Base-by-base conservation (phyloP, 2,888 invertebrate genomes). In the Acleris laterana region DNA sequence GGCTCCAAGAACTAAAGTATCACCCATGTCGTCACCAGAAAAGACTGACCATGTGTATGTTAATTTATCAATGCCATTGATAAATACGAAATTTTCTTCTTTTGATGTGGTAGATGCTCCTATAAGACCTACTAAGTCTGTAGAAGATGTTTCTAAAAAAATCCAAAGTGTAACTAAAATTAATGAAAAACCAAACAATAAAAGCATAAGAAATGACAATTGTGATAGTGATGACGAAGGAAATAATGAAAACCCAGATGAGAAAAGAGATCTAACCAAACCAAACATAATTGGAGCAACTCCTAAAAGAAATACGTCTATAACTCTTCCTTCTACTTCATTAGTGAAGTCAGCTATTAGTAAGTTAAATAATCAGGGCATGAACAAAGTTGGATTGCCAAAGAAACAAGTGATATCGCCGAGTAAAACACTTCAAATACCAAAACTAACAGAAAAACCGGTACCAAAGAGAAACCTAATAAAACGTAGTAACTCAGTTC, bases 11-110 rank as follows among this genome's bases (percentile, higher is more conserved):
- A 93, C 86, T 3, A 93, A 91, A 73, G 71, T 89, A 66, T 87
- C 89, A 1, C 90, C 91, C 13, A 70, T 82, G 13, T 71, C 74
- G 16, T 83, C 90, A 2, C 89, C 90, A 53, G 78, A 88, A 0
- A 93, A 93, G 59, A 85, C 85, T 60, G 93, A 94, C 69, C 94
- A 94, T 76, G 94, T 94, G 0, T 94, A 94, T 69, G 94, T 94
- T 0, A 94, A 94, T 80, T 83, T 94, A 68, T 90, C 94, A n/a
- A 92, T 92, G 92, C 93, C 93, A 7, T 75, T 90, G 3, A 89
- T 90, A 68, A 88, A 83, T 32, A 84, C 84, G 9, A 83, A 82
- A 53, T 78, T 77, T 63, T 73, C 81, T 0, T 84, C 87, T 2
- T 76, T 81, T 50, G 89, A 91, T 70, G 79, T 79, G 3, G 76